Base-by-base conservation (phyloP, 1,140 invertebrate genomes). In the Pachyrhynchus sulphureomaculatus region DNA sequence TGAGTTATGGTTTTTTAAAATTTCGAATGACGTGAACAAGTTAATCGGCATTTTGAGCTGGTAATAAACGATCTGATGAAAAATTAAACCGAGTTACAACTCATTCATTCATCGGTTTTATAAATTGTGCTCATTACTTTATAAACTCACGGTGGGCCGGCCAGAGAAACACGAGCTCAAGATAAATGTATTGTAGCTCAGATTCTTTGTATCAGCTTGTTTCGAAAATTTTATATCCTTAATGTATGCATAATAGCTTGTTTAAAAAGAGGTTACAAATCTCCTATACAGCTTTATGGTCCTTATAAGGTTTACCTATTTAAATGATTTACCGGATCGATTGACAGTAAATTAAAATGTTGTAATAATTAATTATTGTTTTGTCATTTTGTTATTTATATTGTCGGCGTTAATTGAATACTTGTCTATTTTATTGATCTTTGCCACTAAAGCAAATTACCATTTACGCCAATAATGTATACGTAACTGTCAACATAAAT, bases 1-100 rank as follows among this genome's bases (percentile, higher is more conserved):
- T 64, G 61, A 64, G 55, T 64, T 63, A 66, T 64, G 64, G 47
- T 17, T 62, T 45, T 59, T 54, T 64, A 53, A 57, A 53, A 61
- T 55, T 37, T 56, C 48, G 53, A 49, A 64, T 62, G 67, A 64
- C 67, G 53, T 62, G 64, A 62, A 68, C 67, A 68, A 68, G 67
- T 66, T 68, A 66, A 68, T 68, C 67, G 67, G 67, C 55, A 63
- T 64, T 66, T 64, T 59, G 36, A 63, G 36, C 60, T 20, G 54
- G 62, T 68, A 66, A 68, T 65, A 68, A 68, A 68, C 67, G 67
- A 68, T 64, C 67, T 68, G 67, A 68, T 66, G 67, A 68, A 68
- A 68, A 68, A 68, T 68, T 68, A 68, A 68, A 61, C 65, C 41
- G 29, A 57, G 67, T 58, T 66, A 68, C 64, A 66, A 68, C 67